Evolutionary conservation across 2,797 vertebrate species (phyloP).

Genomic region (Scyliorhinus canicula): DNA sequence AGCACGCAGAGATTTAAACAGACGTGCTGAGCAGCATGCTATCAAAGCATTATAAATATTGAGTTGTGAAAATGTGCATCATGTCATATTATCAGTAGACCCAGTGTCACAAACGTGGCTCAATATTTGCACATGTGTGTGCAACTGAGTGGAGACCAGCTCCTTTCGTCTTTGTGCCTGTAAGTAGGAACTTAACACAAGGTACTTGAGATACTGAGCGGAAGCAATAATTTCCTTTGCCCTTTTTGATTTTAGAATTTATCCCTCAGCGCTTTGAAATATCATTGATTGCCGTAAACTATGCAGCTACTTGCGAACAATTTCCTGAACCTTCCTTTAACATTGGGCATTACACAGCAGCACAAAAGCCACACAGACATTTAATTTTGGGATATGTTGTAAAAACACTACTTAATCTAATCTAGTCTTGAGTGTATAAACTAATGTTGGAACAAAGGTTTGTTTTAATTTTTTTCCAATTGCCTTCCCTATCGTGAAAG

Average conservation of each 20-base stretch:
- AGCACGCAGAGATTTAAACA: not conserved
- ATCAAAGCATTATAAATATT: not conserved
- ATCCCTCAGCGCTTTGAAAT: not conserved
- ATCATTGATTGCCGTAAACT: not conserved
- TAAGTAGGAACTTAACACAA: not conserved
- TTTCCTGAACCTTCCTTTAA: not conserved
- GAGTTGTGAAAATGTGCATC: no score
- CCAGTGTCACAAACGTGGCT: not conserved
- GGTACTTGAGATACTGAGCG: no score
- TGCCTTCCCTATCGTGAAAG: not conserved
- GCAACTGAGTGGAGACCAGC: not conserved
- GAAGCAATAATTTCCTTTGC: not conserved
- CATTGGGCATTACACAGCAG: not conserved
- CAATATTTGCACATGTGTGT: not conserved
- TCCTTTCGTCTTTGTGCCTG: not conserved
- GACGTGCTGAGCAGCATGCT: not conserved
- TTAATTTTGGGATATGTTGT: not conserved
- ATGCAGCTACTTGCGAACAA: not conserved
- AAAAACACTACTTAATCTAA: not conserved
- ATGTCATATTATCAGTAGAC: not conserved
- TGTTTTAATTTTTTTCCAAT: not conserved
- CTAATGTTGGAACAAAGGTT: not conserved
- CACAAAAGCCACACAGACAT: not conserved
- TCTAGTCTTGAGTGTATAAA: not conserved
- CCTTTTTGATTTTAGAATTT: not conserved